Evolutionary conservation across 2,888 invertebrate genomes (phyloP), one percentile per base, ranked within the genome.

Genomic region (Furcula furcula): DNA sequence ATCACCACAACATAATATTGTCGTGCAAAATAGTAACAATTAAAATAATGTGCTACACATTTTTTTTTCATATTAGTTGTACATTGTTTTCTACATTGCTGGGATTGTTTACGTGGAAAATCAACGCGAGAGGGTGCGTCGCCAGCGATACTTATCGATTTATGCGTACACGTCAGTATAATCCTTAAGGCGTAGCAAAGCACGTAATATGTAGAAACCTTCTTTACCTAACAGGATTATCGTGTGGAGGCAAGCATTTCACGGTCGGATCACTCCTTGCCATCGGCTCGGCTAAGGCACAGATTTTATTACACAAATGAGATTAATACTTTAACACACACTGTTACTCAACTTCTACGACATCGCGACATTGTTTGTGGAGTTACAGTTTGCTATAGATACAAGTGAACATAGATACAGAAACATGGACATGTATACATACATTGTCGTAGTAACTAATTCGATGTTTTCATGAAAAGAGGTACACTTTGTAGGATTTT

Each of bases 221-320:
- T 91, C 91, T 91, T 92, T 92, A 90, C 91, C 91, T 92, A 92
- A 92, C 91, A 91, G 91, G 92, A 92, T 92, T 92, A 92, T 90
- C 91, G 90, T 55, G 87, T 78, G 89, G 90, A 90, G 90, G 91
- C 80, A 82, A 84, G 89, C 87, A 85, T 85, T 85, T 86, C 88
- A 89, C 89, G 89, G 90, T 81, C 90, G 89, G 89, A 88, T 89
- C 85, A 83, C 77, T 77, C 76, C 75, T 75, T 76, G 74, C 79
- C 72, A 65, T 59, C 71, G 71, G 65, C 71, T 60, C 66, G 66
- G 81, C 83, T 88, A 87, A 87, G 77, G 77, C 85, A 76, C 81
- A 86, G 88, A 88, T 87, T 88, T 87, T 85, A 86, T 85, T 87
- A 87, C 87, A 80, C 86, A 88, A 88, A 88, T 85, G 79, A 76